Evolutionary conservation across 1,140 invertebrate genomes (phyloP).

Genomic region (Diprion similis): DNA sequence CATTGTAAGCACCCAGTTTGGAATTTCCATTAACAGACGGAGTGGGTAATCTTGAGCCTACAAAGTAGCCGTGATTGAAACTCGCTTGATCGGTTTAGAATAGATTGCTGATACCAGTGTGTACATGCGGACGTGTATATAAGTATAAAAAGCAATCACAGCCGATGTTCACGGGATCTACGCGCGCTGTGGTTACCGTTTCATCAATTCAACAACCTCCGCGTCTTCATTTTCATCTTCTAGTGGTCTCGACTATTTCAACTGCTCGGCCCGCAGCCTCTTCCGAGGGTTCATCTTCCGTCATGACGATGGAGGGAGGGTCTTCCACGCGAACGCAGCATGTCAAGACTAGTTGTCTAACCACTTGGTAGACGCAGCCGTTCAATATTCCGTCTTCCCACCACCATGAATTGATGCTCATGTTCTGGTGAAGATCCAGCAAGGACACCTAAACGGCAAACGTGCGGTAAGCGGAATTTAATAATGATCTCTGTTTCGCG

Average conservation of each 20-base stretch:
- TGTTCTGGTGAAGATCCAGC: slow-evolving; percentile 32
- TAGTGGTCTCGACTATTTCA: neutral
- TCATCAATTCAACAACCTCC: neutral
- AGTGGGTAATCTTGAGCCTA: neutral
- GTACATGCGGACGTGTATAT: neutral
- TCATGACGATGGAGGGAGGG: slow-evolving; percentile 11
- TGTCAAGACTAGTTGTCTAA: slow-evolving; percentile 25
- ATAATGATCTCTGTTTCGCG: no score
- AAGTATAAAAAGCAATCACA: neutral
- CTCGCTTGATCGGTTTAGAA: slow-evolving; percentile 7
- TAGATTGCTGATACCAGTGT: neutral
- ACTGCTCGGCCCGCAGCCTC: neutral
- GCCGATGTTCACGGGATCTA: neutral
- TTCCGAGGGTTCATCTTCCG: neutral
- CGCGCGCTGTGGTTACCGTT: neutral
- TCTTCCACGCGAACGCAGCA: slow-evolving; percentile 28
- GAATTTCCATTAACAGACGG: slow-evolving; percentile 7
- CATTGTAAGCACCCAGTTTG: slow-evolving; percentile 3
- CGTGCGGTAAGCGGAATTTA: neutral
- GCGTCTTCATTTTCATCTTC: neutral
- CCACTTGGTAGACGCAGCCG: slow-evolving; percentile 27
- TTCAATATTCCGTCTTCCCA: slow-evolving; percentile 26
- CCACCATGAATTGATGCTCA: slow-evolving; percentile 32
- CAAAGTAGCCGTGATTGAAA: neutral
- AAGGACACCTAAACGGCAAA: slow-evolving; percentile 21